Percentiles rank a stretch among this genome's conserved stretches.
phyloP scores from a whole-genome alignment of 2,113 vertebrate species.

The Cavia porcellus region DNA sequence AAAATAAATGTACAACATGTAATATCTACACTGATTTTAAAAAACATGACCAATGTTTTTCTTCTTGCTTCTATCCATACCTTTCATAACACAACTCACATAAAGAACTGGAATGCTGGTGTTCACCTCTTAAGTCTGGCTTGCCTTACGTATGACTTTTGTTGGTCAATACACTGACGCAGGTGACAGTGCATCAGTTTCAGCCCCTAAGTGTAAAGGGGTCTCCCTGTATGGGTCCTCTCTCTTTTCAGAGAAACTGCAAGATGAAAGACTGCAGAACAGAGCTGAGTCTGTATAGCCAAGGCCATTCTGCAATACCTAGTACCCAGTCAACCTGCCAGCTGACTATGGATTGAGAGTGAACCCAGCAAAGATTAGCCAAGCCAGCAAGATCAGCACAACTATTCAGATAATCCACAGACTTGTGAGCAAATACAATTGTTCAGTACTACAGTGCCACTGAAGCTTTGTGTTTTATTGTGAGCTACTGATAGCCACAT shows the following conservation, averaged over 20 bases:
- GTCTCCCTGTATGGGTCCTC: not conserved
- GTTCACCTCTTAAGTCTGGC: not conserved
- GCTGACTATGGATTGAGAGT: not conserved
- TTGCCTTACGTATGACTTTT: not conserved
- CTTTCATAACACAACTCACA: not conserved
- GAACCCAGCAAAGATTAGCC: not conserved
- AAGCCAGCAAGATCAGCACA: not conserved
- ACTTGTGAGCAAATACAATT: conserved; percentile 40
- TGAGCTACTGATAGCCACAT: not conserved
- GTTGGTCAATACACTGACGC: not conserved
- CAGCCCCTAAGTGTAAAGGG: not conserved
- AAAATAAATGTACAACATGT: not conserved
- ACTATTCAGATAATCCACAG: conserved; percentile 10
- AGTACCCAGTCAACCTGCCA: not conserved
- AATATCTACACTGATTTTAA: not conserved
- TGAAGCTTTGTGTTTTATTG: conserved; percentile 9
- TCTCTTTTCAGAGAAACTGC: conserved; percentile 15
- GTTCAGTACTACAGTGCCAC: not conserved
- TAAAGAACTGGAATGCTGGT: not conserved
- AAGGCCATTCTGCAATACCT: not conserved
- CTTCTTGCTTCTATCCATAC: not conserved
- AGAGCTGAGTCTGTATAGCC: not conserved
- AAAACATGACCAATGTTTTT: not conserved
- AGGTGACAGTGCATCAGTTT: not conserved
- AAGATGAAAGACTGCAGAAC: not conserved